A percentile compares a stretch with the other conserved stretches of the same genome.
Evolutionary conservation across 2,797 vertebrate species (phyloP).

Genomic region (Epinephelus awoara): DNA sequence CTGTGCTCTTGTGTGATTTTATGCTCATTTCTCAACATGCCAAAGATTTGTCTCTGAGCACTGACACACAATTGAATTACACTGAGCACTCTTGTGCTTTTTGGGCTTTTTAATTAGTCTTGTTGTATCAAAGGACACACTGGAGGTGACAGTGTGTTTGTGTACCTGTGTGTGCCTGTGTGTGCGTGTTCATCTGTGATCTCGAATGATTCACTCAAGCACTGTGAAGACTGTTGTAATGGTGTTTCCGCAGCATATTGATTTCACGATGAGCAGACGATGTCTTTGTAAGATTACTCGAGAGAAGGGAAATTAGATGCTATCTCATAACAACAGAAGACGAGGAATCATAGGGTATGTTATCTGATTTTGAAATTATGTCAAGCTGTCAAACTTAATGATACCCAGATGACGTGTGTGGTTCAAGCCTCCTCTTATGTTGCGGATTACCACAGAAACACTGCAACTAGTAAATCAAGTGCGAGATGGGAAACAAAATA

Average conservation of each 20-base stretch:
- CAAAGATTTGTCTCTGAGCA: conserved; percentile 43
- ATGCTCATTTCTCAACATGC: conserved; percentile 46
- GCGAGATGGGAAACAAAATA: conserved; percentile 57
- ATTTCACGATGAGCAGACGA: conserved; percentile 74
- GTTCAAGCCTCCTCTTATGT: conserved; percentile 17
- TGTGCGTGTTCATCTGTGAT: conserved; percentile 49
- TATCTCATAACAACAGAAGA: conserved; percentile 70
- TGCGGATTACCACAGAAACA: conserved; percentile 34
- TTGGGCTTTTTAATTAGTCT: conserved; percentile 45
- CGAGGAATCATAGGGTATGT: conserved; percentile 49
- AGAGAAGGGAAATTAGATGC: conserved; percentile 78
- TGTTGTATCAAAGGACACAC: conserved; percentile 36
- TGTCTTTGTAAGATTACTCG: conserved; percentile 75
- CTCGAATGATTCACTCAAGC: conserved; percentile 59
- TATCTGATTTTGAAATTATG: conserved; percentile 70
- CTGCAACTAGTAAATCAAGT: conserved; percentile 39
- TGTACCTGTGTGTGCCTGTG: conserved; percentile 13
- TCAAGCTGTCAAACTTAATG: conserved; percentile 62
- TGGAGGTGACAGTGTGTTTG: conserved; percentile 45
- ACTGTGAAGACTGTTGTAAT: conserved; percentile 71
- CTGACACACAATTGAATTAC: conserved; percentile 52
- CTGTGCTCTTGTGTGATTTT: conserved; percentile 49
- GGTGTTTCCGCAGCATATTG: conserved; percentile 74
- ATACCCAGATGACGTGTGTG: conserved; percentile 34
- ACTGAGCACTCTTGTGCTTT: conserved; percentile 48